Conservation (phyloP, 2,113 vertebrate genomes). For the Micronycteris hirsuta region DNA sequence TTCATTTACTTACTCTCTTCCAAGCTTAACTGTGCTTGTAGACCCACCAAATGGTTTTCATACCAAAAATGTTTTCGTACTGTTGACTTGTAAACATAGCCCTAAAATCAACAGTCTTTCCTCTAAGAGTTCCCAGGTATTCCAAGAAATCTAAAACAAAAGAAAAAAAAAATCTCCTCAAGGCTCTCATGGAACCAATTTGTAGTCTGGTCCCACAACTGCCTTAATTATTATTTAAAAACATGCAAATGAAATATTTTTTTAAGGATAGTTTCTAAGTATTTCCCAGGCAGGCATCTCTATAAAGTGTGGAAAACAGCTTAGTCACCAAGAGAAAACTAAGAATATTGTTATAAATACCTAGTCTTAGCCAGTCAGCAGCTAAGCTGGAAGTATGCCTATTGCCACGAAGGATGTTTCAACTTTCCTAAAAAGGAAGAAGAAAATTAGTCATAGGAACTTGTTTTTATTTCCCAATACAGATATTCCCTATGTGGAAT, state of each 20-base stretch:
- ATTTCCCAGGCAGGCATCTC: not conserved
- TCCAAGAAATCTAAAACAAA: conserved; percentile 26
- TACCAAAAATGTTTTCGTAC: not conserved
- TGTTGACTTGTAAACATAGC: not conserved
- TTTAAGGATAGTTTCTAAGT: not conserved
- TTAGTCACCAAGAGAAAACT: conserved; percentile 1
- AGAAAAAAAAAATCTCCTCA: not conserved
- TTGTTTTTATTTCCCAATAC: not conserved
- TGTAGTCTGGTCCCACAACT: not conserved
- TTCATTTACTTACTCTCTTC: not conserved
- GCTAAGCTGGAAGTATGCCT: not conserved
- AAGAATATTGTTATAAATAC: not conserved
- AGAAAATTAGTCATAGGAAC: not conserved
- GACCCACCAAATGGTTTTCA: not conserved
- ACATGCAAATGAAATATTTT: not conserved
- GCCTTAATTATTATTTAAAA: not conserved
- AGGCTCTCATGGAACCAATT: not conserved
- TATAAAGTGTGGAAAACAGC: not conserved
- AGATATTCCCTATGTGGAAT: not conserved
- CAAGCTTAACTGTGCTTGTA: not conserved
- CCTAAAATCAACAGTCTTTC: not conserved
- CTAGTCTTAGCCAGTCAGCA: not conserved
- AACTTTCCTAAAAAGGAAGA: conserved; percentile 36
- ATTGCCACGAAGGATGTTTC: not conserved
- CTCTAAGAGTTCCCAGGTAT: not conserved